These are phyloP conservation scores for Lytechinus pictus DNA, from an alignment of 35 echinoderm and acorn worm species.

Conservation along the genomic window DNA sequence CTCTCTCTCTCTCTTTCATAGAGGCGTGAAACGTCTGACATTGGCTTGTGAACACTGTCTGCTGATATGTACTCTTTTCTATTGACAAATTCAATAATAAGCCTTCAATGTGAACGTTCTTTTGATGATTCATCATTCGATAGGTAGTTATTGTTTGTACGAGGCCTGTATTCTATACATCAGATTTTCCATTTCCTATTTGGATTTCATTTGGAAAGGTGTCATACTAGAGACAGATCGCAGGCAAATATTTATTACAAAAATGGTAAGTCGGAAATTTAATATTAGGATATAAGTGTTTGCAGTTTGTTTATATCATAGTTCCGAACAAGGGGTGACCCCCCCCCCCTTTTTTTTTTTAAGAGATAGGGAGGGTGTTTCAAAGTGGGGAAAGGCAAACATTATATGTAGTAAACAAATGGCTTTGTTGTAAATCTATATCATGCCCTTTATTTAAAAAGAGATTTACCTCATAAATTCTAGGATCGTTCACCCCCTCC, in stretches of 20 bases:
- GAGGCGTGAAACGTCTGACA: background rate
- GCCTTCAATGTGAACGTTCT: background rate
- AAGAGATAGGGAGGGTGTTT: too few relatives aligned
- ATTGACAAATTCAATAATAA: background rate
- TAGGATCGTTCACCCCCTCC: too few relatives aligned
- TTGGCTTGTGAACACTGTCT: background rate
- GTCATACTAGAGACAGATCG: background rate
- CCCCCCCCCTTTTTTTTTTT: too few relatives aligned
- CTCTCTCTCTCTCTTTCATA: background rate
- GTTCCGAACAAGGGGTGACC: too few relatives aligned
- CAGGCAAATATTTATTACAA: background rate
- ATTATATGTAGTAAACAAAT: too few relatives aligned
- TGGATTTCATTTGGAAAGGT: background rate
- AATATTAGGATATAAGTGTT: background rate
- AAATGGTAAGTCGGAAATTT: background rate
- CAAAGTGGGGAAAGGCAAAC: too few relatives aligned
- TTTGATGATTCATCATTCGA: background rate
- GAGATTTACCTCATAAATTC: too few relatives aligned
- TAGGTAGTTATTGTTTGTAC: background rate
- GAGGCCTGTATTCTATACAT: background rate
- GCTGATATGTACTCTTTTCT: background rate
- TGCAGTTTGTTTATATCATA: background rate
- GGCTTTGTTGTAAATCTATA: too few relatives aligned
- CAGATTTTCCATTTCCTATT: background rate
- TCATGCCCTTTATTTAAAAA: too few relatives aligned